Conservation (phyloP, 2,797 vertebrate species). For the Selene dorsalis region DNA sequence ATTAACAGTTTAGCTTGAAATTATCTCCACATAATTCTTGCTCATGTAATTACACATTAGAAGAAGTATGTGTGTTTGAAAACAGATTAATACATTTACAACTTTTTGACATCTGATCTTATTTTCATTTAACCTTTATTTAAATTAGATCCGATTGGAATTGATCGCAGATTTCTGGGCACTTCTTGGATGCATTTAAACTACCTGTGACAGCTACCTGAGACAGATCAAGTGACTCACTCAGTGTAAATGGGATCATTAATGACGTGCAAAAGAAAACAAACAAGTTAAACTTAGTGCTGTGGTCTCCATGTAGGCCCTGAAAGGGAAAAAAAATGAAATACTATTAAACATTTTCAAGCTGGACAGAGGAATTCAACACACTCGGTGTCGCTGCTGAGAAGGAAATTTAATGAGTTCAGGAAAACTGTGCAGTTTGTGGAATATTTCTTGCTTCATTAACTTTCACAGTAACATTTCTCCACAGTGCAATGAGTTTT, state of each 20-base stretch:
- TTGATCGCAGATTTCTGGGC: neutral
- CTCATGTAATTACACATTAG: too few relatives aligned
- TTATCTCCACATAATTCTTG: neutral
- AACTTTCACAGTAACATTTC: slow-evolving; percentile 15
- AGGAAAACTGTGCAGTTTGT: slow-evolving; percentile 18
- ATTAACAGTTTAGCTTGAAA: neutral
- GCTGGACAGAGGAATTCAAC: slow-evolving; percentile 23
- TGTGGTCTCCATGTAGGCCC: slow-evolving; percentile 37
- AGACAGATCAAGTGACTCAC: neutral
- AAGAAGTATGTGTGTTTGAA: too few relatives aligned
- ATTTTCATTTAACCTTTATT: too few relatives aligned
- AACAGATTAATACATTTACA: too few relatives aligned
- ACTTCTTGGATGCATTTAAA: neutral
- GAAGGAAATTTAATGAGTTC: slow-evolving; percentile 31
- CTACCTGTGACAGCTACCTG: neutral
- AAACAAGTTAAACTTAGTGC: neutral
- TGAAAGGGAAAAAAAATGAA: slow-evolving; percentile 44
- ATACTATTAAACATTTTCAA: slow-evolving; percentile 28
- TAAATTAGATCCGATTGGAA: neutral
- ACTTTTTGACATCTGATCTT: neutral
- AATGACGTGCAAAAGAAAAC: slow-evolving; percentile 15
- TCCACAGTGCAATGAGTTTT: slow-evolving; percentile 35
- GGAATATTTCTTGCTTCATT: slow-evolving; percentile 19
- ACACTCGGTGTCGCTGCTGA: slow-evolving; percentile 22
- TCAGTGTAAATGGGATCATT: neutral